These are phyloP conservation scores for Corydoras maculifer DNA, from an alignment of 2,113 vertebrate genomes.

Conservation along the genomic window DNA sequence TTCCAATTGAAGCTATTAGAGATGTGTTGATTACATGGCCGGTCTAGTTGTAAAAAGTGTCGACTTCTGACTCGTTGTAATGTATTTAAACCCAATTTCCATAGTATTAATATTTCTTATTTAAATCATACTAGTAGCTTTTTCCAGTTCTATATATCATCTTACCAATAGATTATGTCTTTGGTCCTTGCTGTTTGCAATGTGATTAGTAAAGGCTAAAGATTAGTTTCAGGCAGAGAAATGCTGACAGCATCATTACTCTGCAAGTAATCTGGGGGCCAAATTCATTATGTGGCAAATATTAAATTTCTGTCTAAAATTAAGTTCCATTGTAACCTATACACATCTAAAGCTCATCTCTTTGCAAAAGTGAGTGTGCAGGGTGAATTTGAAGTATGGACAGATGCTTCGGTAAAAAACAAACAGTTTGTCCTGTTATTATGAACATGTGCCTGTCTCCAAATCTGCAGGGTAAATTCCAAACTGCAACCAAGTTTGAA, in stretches of 20 bases:
- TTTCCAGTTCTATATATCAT: no score
- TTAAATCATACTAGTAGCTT: no score
- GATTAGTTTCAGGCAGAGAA: background rate
- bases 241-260: constrained; percentile 21
- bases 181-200: background rate
- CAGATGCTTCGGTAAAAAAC: background rate
- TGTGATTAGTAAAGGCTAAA: background rate
- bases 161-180: background rate
- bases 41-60: no score
- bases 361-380: background rate
- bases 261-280: constrained; percentile 10
- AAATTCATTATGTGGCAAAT: constrained; percentile 23
- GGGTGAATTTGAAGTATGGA: background rate
- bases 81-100: no score
- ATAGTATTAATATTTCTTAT: no score
- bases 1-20: no score
- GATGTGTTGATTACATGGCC: background rate
- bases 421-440: background rate
- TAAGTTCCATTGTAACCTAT: background rate
- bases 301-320: background rate
- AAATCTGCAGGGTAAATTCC: no score
- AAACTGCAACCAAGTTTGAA: no score
- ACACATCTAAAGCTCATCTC: background rate
- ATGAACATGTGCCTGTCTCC: background rate
- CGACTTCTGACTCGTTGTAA: no score